phyloP scores from a whole-genome alignment of 2,888 invertebrate genomes.

The Tubiluchus corallicola region DNA sequence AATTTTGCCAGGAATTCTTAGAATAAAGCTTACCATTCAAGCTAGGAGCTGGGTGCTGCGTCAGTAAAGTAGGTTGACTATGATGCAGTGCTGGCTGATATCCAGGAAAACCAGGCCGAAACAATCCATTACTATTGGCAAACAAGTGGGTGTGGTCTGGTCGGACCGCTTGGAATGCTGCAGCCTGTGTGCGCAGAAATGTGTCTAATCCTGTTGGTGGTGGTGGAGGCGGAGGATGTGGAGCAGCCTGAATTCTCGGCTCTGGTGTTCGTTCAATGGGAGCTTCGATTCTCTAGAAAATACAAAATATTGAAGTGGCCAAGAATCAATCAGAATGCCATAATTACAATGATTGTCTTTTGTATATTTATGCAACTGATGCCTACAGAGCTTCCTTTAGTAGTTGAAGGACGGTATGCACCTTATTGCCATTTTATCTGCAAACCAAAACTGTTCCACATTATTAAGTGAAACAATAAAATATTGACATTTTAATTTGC shows the following conservation, averaged over 20 bases:
- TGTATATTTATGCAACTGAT: too few species aligned
- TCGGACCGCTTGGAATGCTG: constrained; percentile 17
- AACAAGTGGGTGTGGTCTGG: constrained; percentile 26
- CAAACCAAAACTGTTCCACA: too few species aligned
- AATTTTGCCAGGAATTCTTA: too few species aligned
- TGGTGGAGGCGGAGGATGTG: constrained; percentile 18
- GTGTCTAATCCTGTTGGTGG: neutral
- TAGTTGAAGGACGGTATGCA: too few species aligned
- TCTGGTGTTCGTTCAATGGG: constrained; percentile 9
- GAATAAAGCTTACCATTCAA: too few species aligned
- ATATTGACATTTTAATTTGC: too few species aligned
- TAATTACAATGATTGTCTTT: too few species aligned
- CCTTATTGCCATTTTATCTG: too few species aligned
- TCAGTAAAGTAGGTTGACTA: constrained; percentile 16
- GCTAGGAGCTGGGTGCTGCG: constrained; percentile 23
- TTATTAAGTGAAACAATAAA: too few species aligned
- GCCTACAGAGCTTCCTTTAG: too few species aligned
- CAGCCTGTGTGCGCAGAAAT: constrained; percentile 5
- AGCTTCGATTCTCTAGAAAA: constrained; percentile 2
- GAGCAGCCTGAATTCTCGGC: constrained; percentile 12
- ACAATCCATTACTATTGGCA: constrained; percentile 22
- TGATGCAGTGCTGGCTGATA: constrained; percentile 3
- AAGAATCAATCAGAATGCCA: too few species aligned
- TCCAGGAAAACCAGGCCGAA: constrained; percentile 24
- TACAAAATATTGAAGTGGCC: too few species aligned